Conservation (phyloP, 2,113 vertebrate genomes). For the Illadopsis cleaveri region DNA sequence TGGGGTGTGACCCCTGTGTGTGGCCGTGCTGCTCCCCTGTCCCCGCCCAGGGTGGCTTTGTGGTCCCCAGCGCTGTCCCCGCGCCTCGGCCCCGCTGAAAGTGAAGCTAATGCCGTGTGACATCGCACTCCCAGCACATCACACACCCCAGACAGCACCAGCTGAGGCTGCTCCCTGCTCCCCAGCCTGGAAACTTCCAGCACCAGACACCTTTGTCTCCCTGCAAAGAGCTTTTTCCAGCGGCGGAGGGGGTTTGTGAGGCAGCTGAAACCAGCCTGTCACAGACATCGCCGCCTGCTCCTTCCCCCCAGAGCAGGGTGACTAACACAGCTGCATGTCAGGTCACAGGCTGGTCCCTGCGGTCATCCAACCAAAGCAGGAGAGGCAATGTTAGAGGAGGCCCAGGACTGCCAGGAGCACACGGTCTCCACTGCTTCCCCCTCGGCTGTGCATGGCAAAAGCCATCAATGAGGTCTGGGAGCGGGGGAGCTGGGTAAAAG, state of each 20-base stretch:
- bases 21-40: neutral
- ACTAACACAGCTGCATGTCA: neutral
- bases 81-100: neutral
- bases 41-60: neutral
- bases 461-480: neutral
- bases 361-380: neutral
- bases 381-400: neutral
- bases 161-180: slow-evolving; percentile 41
- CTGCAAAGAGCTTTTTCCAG: neutral
- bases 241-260: neutral
- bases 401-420: neutral
- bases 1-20: neutral
- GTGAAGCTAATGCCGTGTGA: slow-evolving; percentile 55
- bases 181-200: slow-evolving; percentile 33
- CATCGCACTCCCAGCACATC: slow-evolving; percentile 33
- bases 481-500: neutral
- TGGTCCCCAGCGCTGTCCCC: neutral
- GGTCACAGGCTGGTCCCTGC: neutral
- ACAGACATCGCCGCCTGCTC: neutral
- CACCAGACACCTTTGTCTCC: neutral
- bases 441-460: neutral
- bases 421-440: neutral
- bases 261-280: neutral
- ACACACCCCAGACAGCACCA: slow-evolving; percentile 12
- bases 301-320: neutral